A percentile compares a stretch with the other conserved stretches of the same genome.
Conservation (phyloP, 2,113 vertebrate species). For the Corythoichthys intestinalis region DNA sequence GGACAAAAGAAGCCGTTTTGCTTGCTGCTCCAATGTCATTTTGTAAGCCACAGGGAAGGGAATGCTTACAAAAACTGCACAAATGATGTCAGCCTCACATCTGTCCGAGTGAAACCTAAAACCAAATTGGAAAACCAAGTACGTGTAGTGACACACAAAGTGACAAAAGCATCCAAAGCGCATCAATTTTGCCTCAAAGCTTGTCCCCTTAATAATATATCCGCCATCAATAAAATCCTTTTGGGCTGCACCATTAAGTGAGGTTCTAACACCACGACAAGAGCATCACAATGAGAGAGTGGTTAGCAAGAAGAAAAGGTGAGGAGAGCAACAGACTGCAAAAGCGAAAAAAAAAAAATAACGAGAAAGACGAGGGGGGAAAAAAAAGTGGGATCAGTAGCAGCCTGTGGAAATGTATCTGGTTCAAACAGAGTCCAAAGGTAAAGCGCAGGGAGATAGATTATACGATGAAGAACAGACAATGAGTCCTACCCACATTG, state of each 20-base stretch:
- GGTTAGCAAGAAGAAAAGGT: slow-evolving; percentile 11
- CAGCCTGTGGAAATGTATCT: slow-evolving; percentile 5
- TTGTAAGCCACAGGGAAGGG: not conserved
- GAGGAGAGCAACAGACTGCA: slow-evolving; percentile 6
- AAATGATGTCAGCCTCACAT: not conserved
- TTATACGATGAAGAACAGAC: slow-evolving; percentile 11
- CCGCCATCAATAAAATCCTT: slow-evolving; percentile 13
- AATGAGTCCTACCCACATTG: slow-evolving; percentile 14
- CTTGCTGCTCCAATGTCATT: too few relatives aligned
- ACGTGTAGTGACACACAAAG: not conserved
- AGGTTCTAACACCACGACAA: slow-evolving; percentile 40
- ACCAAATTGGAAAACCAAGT: not conserved
- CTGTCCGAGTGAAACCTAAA: not conserved
- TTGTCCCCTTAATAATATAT: not conserved
- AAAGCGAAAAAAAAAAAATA: slow-evolving; percentile 8
- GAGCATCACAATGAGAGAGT: slow-evolving; percentile 20
- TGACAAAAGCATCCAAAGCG: not conserved
- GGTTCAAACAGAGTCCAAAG: slow-evolving; percentile 48
- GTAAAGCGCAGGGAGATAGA: slow-evolving; percentile 31
- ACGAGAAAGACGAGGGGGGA: not conserved
- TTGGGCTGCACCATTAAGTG: slow-evolving; percentile 25
- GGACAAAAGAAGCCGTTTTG: not conserved
- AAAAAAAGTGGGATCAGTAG: slow-evolving; percentile 8
- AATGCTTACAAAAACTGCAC: not conserved
- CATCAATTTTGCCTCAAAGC: slow-evolving; percentile 1